These are phyloP conservation scores for Glossosoma conforme DNA, from an alignment of 1,140 invertebrate genomes.

Conservation along the genomic window DNA sequence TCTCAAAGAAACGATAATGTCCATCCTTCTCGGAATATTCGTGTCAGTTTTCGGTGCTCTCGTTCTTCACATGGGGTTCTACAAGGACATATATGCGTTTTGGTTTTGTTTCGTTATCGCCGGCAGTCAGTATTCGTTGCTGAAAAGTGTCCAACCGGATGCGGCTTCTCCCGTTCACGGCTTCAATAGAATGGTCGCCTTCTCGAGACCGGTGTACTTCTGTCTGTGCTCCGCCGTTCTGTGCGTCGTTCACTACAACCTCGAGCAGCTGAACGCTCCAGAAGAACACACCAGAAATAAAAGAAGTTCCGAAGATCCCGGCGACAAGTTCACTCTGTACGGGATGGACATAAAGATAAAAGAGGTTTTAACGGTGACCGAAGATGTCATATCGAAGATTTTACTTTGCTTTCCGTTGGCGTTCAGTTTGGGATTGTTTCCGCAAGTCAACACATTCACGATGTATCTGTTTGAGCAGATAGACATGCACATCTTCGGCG, in stretches of 20 bases:
- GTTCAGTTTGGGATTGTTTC: slow-evolving; percentile 91
- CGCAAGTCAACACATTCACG: slow-evolving; percentile 94
- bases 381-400: slow-evolving; percentile 73
- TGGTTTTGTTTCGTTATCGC: slow-evolving; percentile 96
- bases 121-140: slow-evolving; percentile 92
- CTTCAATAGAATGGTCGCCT: slow-evolving; percentile 94
- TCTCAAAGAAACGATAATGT: slow-evolving; percentile 76
- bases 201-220: slow-evolving; percentile 93
- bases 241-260: slow-evolving; percentile 59
- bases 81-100: slow-evolving; percentile 88
- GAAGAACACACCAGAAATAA: slow-evolving; percentile 34
- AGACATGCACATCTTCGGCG: slow-evolving; percentile 97
- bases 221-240: slow-evolving; percentile 77
- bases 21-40: slow-evolving; percentile 77
- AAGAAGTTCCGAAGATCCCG: slow-evolving; percentile 34
- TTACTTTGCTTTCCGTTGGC: slow-evolving; percentile 88
- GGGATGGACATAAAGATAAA: slow-evolving; percentile 67
- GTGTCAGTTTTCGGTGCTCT: slow-evolving; percentile 82
- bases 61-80: slow-evolving; percentile 80
- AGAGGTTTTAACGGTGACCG: slow-evolving; percentile 60
- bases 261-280: slow-evolving; percentile 39
- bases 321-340: slow-evolving; percentile 61
- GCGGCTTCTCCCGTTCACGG: slow-evolving; percentile 97
- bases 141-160: slow-evolving; percentile 99
- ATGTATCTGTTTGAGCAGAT: slow-evolving; percentile 95